A percentile compares a stretch with the other conserved stretches of the same genome.
These are phyloP conservation scores for Cantharis rufa DNA, from an alignment of 2,888 invertebrate species.

Conservation along the genomic window DNA sequence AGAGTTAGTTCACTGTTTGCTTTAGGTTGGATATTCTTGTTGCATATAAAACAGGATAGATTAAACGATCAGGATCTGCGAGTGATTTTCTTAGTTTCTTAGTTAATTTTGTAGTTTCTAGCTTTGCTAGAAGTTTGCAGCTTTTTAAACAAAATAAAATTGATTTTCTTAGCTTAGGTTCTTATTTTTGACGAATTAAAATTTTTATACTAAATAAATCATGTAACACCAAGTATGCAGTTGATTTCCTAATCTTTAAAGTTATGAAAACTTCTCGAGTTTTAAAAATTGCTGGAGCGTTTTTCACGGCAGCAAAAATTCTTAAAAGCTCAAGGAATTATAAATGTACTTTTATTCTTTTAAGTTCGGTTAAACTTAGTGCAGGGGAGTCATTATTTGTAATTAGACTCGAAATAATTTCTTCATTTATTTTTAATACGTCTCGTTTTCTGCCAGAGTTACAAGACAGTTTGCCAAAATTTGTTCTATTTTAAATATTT, in stretches of 20 bases:
- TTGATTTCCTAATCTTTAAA: neutral
- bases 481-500: neutral
- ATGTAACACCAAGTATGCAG: neutral
- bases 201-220: neutral
- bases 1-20: neutral
- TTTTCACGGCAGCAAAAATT: neutral
- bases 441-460: neutral
- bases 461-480: neutral
- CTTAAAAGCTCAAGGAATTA: neutral
- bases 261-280: neutral
- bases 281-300: neutral
- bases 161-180: neutral
- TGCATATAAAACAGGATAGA: neutral
- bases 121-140: too few species aligned
- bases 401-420: neutral
- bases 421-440: neutral
- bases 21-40: neutral
- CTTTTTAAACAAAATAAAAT: neutral
- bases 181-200: neutral
- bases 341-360: neutral
- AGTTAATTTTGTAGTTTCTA: neutral
- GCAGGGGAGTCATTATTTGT: neutral
- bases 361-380: neutral
- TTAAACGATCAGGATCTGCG: neutral
- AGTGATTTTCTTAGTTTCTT: neutral